These are phyloP conservation scores for Sinocyclocheilus rhinocerous DNA, from an alignment of 2,113 vertebrate genomes.

Conservation along the genomic window DNA sequence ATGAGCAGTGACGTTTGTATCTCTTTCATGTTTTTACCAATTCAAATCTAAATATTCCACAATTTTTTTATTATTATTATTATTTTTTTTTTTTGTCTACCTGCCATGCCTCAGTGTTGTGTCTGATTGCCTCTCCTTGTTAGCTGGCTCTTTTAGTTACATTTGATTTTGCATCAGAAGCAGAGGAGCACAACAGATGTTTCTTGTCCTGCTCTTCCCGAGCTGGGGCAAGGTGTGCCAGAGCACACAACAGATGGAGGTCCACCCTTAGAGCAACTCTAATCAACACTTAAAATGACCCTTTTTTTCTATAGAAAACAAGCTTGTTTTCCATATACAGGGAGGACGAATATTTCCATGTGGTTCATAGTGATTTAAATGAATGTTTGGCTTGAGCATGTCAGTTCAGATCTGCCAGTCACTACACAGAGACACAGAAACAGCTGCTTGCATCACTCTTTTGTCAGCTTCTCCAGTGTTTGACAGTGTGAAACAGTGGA, in stretches of 20 bases:
- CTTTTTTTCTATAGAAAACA: neutral
- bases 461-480: neutral
- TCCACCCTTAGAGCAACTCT: conserved; percentile 28
- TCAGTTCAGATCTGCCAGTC: neutral
- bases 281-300: conserved; percentile 25
- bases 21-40: neutral
- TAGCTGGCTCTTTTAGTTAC: conserved; percentile 17
- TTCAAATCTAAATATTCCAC: neutral
- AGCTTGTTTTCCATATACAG: neutral
- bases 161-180: conserved; percentile 37
- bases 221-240: conserved; percentile 44
- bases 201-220: conserved; percentile 21
- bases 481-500: neutral
- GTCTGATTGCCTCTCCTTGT: conserved; percentile 24
- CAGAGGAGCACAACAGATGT: conserved; percentile 50
- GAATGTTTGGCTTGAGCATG: neutral
- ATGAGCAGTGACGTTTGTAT: neutral
- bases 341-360: neutral
- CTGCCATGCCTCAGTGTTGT: conserved; percentile 12
- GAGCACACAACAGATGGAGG: conserved; percentile 50
- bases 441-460: neutral
- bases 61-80: neutral
- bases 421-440: neutral
- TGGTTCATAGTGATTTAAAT: neutral
- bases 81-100: neutral